Evolutionary conservation across 1,140 invertebrate species (phyloP).

Genomic region (Dinothrombium tinctorium): DNA sequence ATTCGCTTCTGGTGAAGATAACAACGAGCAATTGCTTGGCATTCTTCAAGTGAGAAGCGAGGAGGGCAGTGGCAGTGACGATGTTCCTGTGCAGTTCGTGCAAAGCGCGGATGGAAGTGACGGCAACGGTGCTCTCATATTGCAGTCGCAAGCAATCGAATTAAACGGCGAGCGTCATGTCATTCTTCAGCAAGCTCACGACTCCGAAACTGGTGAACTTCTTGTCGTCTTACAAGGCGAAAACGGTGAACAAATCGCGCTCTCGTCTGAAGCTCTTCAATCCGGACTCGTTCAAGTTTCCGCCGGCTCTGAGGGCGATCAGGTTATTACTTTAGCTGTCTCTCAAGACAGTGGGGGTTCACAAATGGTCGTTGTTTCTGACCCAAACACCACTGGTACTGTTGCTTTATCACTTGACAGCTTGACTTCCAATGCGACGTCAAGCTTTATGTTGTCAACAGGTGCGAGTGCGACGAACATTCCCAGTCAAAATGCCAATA

Average conservation of each 20-base stretch:
- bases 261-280: conserved; percentile 3
- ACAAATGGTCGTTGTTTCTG: not conserved
- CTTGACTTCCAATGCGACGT: not conserved
- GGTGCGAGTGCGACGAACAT: not conserved
- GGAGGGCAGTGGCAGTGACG: too few relatives aligned
- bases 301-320: not conserved
- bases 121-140: not conserved
- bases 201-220: conserved; percentile 7
- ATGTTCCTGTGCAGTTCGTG: too few relatives aligned
- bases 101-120: not conserved
- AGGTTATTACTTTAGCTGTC: conserved; percentile 2
- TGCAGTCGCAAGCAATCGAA: not conserved
- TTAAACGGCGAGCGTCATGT: conserved; percentile 5
- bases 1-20: too few relatives aligned
- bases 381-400: not conserved
- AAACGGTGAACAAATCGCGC: conserved; percentile 6
- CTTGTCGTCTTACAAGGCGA: conserved; percentile 7
- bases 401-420: not conserved
- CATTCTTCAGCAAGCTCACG: conserved; percentile 5
- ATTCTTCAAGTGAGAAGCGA: too few relatives aligned
- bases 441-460: not conserved
- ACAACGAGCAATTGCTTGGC: too few relatives aligned
- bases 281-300: conserved; percentile 1
- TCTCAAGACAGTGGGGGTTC: not conserved
- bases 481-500: conserved; percentile 1